Evolutionary conservation across 2,888 invertebrate species (phyloP), one percentile per base, ranked within the genome.

Genomic region (Lasioglossum oenotherae): DNA sequence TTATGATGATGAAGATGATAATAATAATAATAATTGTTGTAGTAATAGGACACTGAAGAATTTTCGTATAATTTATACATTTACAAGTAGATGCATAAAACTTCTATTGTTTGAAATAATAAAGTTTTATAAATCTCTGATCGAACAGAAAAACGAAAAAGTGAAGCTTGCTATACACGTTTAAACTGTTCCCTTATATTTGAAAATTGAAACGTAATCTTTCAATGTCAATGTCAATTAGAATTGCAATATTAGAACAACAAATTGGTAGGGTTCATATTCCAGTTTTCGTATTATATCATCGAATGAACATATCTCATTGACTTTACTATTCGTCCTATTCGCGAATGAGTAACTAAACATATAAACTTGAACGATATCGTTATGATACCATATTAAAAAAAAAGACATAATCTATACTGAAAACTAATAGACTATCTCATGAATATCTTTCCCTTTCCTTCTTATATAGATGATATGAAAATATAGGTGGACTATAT

Each of bases 401-500:
- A 85, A 78, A 85, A 78, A 60, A 35, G 78, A 78, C 31, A 53
- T 72, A 80, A 81, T 67, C 74, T 57, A 64, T 78, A 80, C 31
- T 60, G 44, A 78, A 14, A 85, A 71, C 71, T 85, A 85, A 87
- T 38, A 74, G 64, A 80, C 77, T 85, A 82, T 71, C 74, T 71
- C 74, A 73, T 74, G 69, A 82, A 67, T 44, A 78, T 49, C 80
- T 87, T 87, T 79, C 87, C 87, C 82, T 85, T 87, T 88, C 84
- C 79, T 84, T 77, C 75, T 81, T 82, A 75, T 78, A 79, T 78
- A 79, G 78, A 79, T 81, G 80, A 83, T 85, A 86, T 80, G 85
- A 87, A 84, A 87, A 87, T 84, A 87, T 74, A 82, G 79, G 78
- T 87, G 82, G 72, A 86, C 82, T 76, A 83, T 78, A 84, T 84